phyloP scores from a whole-genome alignment of 2,113 vertebrate species.

The Prunella fulvescens region DNA sequence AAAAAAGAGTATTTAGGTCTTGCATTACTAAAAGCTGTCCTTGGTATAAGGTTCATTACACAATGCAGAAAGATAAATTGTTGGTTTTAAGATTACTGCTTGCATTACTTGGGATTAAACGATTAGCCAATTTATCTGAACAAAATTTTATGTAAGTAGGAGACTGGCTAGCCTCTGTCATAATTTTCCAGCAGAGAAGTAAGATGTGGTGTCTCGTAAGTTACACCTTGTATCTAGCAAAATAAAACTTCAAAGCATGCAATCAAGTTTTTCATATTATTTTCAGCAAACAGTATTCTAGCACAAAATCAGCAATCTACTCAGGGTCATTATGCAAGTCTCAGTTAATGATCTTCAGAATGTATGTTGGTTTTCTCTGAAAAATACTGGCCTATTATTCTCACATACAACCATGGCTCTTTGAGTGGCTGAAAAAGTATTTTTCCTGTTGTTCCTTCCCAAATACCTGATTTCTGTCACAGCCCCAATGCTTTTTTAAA shows the following conservation, averaged over 20 bases:
- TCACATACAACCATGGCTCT: not conserved
- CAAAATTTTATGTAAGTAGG: not conserved
- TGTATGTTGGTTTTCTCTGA: not conserved
- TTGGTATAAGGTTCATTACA: not conserved
- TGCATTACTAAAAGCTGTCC: not conserved
- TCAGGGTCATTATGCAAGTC: not conserved
- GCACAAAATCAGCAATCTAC: not conserved
- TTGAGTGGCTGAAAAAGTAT: not conserved
- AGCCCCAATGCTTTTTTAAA: not conserved
- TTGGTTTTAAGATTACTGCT: not conserved
- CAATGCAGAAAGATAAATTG: not conserved
- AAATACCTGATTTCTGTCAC: not conserved
- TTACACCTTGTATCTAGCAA: not conserved
- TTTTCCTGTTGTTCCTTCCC: not conserved
- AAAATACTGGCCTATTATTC: not conserved
- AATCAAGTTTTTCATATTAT: not conserved
- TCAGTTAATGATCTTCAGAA: not conserved
- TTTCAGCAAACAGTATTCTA: not conserved
- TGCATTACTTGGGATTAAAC: conserved; percentile 1
- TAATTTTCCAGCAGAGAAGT: not conserved
- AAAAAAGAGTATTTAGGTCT: not conserved
- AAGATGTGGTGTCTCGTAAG: not conserved
- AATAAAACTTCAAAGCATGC: not conserved
- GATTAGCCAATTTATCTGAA: not conserved
- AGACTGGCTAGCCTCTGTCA: not conserved